Conservation (phyloP, 2,797 vertebrate species). For the Pyrocephalus nanus region DNA sequence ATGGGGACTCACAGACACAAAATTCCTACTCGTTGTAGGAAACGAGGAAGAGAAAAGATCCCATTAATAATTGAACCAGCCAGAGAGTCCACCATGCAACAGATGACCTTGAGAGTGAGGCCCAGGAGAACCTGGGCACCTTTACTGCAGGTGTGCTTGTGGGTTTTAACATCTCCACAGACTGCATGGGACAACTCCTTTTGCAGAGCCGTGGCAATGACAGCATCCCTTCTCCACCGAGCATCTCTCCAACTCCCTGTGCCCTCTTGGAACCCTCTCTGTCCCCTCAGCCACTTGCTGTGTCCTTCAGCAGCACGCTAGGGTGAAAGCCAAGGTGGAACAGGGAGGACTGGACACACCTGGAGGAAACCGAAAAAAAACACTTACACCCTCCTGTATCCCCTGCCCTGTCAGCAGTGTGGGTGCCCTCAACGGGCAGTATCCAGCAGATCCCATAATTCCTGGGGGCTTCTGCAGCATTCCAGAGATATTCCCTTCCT, state of each 20-base stretch:
- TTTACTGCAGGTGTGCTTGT: rapidly evolving
- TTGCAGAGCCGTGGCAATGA: background rate
- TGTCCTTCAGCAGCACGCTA: background rate
- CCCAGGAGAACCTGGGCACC: background rate
- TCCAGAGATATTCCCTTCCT: background rate
- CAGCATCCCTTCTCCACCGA: background rate
- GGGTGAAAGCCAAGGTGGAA: background rate
- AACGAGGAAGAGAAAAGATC: background rate
- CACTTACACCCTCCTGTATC: background rate
- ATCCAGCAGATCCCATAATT: background rate
- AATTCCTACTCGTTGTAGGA: background rate
- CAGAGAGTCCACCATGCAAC: background rate
- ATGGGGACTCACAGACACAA: background rate
- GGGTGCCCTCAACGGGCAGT: background rate
- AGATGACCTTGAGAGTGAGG: background rate
- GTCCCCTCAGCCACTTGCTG: background rate
- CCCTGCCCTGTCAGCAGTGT: background rate
- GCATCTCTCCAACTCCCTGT: background rate
- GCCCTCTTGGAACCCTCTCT: background rate
- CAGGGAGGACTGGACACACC: background rate
- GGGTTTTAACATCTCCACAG: background rate
- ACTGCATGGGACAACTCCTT: background rate
- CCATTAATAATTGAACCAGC: background rate
- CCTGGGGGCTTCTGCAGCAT: background rate
- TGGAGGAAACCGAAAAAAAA: background rate